These are phyloP conservation scores for Psettodes erumei DNA, from an alignment of 2,113 vertebrate species.

Conservation along the genomic window DNA sequence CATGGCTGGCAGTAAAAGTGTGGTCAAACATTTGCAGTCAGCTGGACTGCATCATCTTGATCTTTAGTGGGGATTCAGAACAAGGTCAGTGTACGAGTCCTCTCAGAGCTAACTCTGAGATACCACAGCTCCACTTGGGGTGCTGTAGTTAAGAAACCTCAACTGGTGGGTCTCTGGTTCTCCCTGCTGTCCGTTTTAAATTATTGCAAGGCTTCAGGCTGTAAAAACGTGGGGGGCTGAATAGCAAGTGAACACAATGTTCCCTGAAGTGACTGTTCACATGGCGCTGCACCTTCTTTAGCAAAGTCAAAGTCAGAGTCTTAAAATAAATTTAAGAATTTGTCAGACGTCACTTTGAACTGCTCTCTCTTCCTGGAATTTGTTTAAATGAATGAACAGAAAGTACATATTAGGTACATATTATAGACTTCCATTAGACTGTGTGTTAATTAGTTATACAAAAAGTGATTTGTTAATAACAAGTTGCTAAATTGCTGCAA, in stretches of 20 bases:
- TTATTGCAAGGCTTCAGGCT: conserved; percentile 42
- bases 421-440: not conserved
- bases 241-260: conserved; percentile 43
- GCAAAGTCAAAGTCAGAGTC: not conserved
- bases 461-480: not conserved
- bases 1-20: not conserved
- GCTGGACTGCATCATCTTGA: not conserved
- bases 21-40: not conserved
- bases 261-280: not conserved
- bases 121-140: not conserved
- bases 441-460: not conserved
- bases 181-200: conserved; percentile 45
- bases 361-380: not conserved
- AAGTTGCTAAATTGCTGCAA: not conserved
- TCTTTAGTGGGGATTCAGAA: not conserved
- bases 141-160: not conserved
- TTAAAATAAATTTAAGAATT: not conserved
- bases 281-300: not conserved
- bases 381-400: not conserved
- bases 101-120: not conserved
- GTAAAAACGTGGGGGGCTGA: not conserved
- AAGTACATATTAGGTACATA: not conserved
- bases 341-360: too few species aligned
- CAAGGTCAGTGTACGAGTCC: conserved; percentile 3
- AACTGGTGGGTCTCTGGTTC: conserved; percentile 24